phyloP scores from a whole-genome alignment of 2,113 vertebrate species.

The Amphilophus citrinellus region DNA sequence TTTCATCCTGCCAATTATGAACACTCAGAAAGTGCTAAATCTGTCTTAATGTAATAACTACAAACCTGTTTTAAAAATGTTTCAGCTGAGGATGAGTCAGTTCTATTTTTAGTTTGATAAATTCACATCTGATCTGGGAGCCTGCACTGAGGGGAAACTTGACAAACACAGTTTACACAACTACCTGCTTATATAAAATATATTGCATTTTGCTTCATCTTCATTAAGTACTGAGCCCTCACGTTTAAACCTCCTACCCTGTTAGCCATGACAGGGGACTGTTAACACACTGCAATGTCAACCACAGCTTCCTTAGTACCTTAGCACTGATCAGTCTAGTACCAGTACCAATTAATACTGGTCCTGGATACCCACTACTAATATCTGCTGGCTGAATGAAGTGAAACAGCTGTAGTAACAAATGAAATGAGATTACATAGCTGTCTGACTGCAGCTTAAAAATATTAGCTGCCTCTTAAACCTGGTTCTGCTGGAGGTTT shows the following conservation, averaged over 20 bases:
- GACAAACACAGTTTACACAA: not conserved
- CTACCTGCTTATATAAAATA: not conserved
- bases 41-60: too few relatives aligned
- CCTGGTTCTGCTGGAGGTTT: too few relatives aligned
- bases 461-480: not conserved
- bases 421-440: not conserved
- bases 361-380: not conserved
- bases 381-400: not conserved
- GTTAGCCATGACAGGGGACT: not conserved
- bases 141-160: too few relatives aligned
- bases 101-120: too few relatives aligned
- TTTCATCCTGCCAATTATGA: too few relatives aligned
- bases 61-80: too few relatives aligned
- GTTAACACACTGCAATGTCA: not conserved
- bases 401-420: not conserved
- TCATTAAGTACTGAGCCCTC: not conserved
- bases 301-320: not conserved
- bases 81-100: too few relatives aligned
- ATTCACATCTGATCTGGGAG: too few relatives aligned
- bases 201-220: not conserved
- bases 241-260: too few relatives aligned
- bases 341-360: not conserved
- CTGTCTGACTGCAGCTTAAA: not conserved
- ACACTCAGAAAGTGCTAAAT: too few relatives aligned
- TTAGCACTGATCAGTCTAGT: not conserved